A percentile compares a stretch with the other conserved stretches of the same genome.
phyloP scores from a whole-genome alignment of 2,797 vertebrate species.

The Petrocephalus sullivani region DNA sequence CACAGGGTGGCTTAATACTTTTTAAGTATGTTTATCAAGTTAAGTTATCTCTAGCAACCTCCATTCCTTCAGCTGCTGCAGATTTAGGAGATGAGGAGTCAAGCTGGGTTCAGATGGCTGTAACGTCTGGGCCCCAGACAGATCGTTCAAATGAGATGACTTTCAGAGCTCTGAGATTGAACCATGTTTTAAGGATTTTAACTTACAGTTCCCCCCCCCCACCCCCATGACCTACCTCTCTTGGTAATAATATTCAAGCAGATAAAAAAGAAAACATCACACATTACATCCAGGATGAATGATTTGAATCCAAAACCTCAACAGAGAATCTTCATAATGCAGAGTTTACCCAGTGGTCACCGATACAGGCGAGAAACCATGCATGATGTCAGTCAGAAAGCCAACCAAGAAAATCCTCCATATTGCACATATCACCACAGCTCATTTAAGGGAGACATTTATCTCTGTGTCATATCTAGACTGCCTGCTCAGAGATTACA shows the following conservation, averaged over 20 bases:
- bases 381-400: constrained; percentile 62
- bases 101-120: constrained; percentile 45
- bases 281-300: neutral
- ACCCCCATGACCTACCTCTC: neutral
- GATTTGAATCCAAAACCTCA: constrained; percentile 36
- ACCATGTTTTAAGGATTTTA: neutral
- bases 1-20: neutral
- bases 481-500: constrained; percentile 63
- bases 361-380: constrained; percentile 53
- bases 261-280: constrained; percentile 12
- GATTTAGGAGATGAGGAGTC: constrained; percentile 56
- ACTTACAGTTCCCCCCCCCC: neutral
- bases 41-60: constrained; percentile 35
- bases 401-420: constrained; percentile 66
- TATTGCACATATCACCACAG: constrained; percentile 71
- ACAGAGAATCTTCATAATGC: constrained; percentile 53
- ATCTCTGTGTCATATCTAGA: constrained; percentile 68
- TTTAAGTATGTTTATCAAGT: constrained; percentile 44
- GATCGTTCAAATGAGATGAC: constrained; percentile 5
- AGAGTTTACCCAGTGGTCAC: constrained; percentile 58
- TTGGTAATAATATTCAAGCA: constrained; percentile 24
- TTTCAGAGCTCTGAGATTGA: neutral
- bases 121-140: constrained; percentile 22
- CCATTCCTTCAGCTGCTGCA: constrained; percentile 41
- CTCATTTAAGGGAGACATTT: constrained; percentile 65